A percentile compares a stretch with the other conserved stretches of the same genome.
phyloP scores from a whole-genome alignment of 2,797 vertebrate species.

The Platyrinchus mystaceus region DNA sequence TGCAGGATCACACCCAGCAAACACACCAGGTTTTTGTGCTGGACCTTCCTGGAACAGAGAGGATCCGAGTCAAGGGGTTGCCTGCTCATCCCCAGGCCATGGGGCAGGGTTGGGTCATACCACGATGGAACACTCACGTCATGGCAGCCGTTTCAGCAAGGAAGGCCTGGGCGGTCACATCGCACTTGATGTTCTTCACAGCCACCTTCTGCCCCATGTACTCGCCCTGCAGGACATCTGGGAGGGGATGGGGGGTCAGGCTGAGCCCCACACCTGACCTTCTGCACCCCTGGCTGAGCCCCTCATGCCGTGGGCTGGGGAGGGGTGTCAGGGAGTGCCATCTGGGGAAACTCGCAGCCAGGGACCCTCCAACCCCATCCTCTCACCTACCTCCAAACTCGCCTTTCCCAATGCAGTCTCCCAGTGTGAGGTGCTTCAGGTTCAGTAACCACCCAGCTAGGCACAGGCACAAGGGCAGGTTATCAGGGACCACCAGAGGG shows the following conservation, averaged over 20 bases:
- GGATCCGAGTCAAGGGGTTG: fast-evolving
- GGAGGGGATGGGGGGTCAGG: neutral
- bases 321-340: neutral
- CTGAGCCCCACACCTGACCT: fast-evolving
- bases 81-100: fast-evolving
- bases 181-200: constrained; percentile 91
- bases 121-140: constrained; percentile 81
- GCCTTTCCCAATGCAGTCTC: constrained; percentile 85
- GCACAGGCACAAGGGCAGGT: neutral
- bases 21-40: constrained; percentile 88
- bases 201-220: constrained; percentile 91
- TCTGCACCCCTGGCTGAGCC: neutral
- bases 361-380: neutral
- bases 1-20: constrained; percentile 89
- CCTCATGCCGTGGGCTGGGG: neutral
- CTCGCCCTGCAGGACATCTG: constrained; percentile 85
- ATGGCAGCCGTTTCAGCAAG: constrained; percentile 88
- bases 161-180: constrained; percentile 90
- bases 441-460: constrained; percentile 90
- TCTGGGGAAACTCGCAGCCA: fast-evolving
- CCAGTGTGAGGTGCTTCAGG: constrained; percentile 81
- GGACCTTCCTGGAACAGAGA: constrained; percentile 81
- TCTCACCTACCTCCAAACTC: constrained; percentile 87
- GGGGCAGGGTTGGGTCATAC: neutral
- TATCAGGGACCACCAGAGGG: neutral